Conservation (phyloP, 1,140 invertebrate species). For the Drosophila funebris region DNA sequence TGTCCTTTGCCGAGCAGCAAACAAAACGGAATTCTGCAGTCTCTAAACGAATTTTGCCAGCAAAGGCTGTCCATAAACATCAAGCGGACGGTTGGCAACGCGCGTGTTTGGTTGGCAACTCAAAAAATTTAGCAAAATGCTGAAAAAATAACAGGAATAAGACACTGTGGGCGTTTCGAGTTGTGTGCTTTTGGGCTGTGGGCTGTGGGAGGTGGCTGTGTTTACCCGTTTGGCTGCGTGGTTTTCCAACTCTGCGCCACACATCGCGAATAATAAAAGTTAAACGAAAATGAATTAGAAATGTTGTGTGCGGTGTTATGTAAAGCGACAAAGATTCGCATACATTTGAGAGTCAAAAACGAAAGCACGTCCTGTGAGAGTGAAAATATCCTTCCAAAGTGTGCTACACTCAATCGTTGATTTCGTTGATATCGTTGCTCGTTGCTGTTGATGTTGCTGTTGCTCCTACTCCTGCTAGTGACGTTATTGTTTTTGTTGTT, state of each 20-base stretch:
- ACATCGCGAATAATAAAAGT: slow-evolving; percentile 66
- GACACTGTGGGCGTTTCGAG: slow-evolving; percentile 26
- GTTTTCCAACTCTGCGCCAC: slow-evolving; percentile 18
- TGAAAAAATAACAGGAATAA: slow-evolving; percentile 12
- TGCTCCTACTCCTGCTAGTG: too few relatives aligned
- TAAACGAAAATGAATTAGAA: slow-evolving; percentile 77
- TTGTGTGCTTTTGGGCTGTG: slow-evolving; percentile 13
- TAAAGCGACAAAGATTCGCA: slow-evolving; percentile 14
- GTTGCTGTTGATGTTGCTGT: slow-evolving; percentile 40
- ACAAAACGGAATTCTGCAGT: slow-evolving; percentile 45
- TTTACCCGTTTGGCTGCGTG: slow-evolving; percentile 9
- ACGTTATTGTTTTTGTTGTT: slow-evolving; percentile 16
- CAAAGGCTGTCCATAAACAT: slow-evolving; percentile 35
- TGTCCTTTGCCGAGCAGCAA: slow-evolving; percentile 28
- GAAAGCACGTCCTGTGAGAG: slow-evolving; percentile 66
- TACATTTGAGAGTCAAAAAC: slow-evolving; percentile 15
- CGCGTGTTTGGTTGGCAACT: slow-evolving; percentile 66
- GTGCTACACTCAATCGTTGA: slow-evolving; percentile 27
- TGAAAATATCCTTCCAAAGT: slow-evolving; percentile 71
- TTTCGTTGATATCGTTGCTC: slow-evolving; percentile 18
- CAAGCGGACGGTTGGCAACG: slow-evolving; percentile 54
- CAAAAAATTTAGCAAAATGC: slow-evolving; percentile 16
- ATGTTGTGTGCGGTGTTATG: slow-evolving; percentile 58
- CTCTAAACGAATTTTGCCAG: slow-evolving; percentile 69
- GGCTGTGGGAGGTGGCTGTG: slow-evolving; percentile 1